Conservation (phyloP, 2,888 invertebrate species). For the Stenolophus ochropezus region DNA sequence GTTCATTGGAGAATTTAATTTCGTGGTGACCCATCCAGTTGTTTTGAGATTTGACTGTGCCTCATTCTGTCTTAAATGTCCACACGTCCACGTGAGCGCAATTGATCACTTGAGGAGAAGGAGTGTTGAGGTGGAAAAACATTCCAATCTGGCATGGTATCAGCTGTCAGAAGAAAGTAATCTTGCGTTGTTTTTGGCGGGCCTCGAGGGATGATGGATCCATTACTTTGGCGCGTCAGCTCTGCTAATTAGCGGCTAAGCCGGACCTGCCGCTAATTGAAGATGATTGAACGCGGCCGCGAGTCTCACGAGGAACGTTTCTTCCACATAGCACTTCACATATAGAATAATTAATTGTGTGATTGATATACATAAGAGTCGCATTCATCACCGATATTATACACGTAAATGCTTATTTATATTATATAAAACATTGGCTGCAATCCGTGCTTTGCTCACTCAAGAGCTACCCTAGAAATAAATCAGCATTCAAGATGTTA, state of each 20-base stretch:
- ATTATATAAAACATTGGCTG: too few species aligned
- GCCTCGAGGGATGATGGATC: conserved; percentile 73
- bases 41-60: too few species aligned
- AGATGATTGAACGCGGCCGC: conserved; percentile 70
- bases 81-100: too few species aligned
- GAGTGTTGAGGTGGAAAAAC: neutral
- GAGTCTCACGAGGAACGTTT: conserved; percentile 27
- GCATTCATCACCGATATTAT: neutral
- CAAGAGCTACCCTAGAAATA: too few species aligned
- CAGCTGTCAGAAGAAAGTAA: conserved; percentile 62
- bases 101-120: too few species aligned
- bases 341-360: neutral
- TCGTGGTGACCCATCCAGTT: too few species aligned
- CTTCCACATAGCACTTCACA: neutral
- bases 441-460: too few species aligned
- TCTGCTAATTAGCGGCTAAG: conserved; percentile 71
- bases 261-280: conserved; percentile 68
- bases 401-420: too few species aligned
- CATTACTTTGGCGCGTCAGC: conserved; percentile 73
- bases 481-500: too few species aligned
- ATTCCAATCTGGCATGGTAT: neutral
- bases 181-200: conserved; percentile 62
- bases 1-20: too few species aligned
- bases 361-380: neutral
- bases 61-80: too few species aligned